Evolutionary conservation across 2,113 vertebrate genomes (phyloP).

Genomic region (Chroicocephalus ridibundus): DNA sequence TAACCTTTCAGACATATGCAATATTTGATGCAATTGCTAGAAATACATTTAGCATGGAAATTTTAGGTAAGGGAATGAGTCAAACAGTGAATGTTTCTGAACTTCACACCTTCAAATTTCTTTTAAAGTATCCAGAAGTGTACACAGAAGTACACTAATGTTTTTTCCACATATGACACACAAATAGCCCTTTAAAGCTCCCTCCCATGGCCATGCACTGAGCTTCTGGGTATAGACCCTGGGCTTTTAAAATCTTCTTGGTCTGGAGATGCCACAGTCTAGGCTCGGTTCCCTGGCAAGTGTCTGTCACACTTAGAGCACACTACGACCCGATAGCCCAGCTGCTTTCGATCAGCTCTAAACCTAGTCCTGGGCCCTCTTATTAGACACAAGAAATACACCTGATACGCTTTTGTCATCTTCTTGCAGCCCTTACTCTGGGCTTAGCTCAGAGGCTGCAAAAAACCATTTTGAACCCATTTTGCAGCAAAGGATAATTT

Average conservation of each 20-base stretch:
- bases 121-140: not conserved
- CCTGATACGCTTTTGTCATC: not conserved
- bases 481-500: not conserved
- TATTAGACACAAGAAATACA: not conserved
- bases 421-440: not conserved
- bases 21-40: not conserved
- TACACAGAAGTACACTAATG: not conserved
- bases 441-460: not conserved
- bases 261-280: not conserved
- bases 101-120: not conserved
- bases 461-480: not conserved
- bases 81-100: not conserved
- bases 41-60: not conserved
- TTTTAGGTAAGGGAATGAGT: not conserved
- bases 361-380: not conserved
- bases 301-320: not conserved
- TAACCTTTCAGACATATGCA: not conserved
- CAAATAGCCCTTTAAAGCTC: not conserved
- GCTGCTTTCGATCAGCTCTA: not conserved
- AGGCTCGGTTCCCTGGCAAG: not conserved
- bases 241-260: not conserved
- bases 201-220: not conserved
- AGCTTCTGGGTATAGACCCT: not conserved
- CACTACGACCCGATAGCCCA: not conserved
- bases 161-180: not conserved